Evolutionary conservation across 2,797 vertebrate species (phyloP), one percentile per base, ranked within the genome.

Genomic region (Cygnus olor): DNA sequence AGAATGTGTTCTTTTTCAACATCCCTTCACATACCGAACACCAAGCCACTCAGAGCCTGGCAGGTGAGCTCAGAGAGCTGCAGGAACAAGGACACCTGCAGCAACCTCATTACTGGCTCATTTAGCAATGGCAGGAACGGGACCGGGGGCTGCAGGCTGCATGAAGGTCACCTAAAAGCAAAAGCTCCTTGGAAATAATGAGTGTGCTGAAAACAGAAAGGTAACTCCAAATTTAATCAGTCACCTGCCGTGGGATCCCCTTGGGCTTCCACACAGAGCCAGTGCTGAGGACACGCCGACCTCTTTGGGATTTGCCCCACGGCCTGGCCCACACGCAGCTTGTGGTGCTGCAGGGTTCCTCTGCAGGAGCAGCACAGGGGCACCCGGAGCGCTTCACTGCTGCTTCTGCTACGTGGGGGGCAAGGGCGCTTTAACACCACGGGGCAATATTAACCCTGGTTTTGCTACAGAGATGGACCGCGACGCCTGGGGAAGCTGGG

Each of bases 41-140:
- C 3, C 7, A 53, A 77, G 58, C 58, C 49, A 7, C 53, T 32
- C 4, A 0, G 44, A 44, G 85, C 61, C 72, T 21, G 15, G 10
- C 42, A 74, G 38, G 79, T 56, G 63, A 85, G 45, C 22, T 42
- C 9, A 3, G 45, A 40, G 68, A 54, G 60, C 58, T 53, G 38
- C 54, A 49, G 81, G 70, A 71, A 44, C 73, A 64, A 77, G 79
- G 60, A 68, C 57, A 64, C 69, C 68, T 65, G 40, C 71, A 77
- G 74, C 72, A 49, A 68, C 19, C 80, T 88, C 57, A 40, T 86
- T 82, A 83, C 32, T 12, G 14, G 18, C 40, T 83, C 68, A 94
- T 38, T 71, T 36, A 56, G 42, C 15, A 1, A 30, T 2, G 28
- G 27, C 66, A 60, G 40, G 22, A 78, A 73, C 7, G 42, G 61